These are phyloP conservation scores for Petaurus breviceps DNA, from an alignment of 2,113 vertebrate genomes.

Conservation along the genomic window DNA sequence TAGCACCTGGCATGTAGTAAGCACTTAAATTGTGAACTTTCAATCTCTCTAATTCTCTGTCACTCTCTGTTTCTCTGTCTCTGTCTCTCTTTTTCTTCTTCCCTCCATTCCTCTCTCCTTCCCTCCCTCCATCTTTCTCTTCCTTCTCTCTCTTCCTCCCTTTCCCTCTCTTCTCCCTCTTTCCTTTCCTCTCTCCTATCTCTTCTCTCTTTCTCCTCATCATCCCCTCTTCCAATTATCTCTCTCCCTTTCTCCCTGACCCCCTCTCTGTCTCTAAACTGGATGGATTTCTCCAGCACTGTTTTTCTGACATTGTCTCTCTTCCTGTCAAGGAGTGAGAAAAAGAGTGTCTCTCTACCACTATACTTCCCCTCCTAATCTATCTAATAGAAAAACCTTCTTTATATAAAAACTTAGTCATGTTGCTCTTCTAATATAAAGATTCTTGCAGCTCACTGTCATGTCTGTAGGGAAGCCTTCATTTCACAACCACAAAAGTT, in stretches of 20 bases:
- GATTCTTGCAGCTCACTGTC: neutral
- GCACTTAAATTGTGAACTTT: neutral
- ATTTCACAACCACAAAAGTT: neutral
- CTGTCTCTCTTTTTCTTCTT: neutral
- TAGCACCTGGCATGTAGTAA: neutral
- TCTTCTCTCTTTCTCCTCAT: neutral
- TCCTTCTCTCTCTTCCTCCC: neutral
- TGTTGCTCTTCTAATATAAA: neutral
- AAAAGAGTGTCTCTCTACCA: neutral
- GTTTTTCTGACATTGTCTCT: neutral
- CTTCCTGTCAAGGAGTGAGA: neutral
- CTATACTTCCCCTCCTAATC: neutral
- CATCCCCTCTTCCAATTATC: too few species aligned
- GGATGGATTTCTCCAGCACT: neutral
- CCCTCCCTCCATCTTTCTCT: too few species aligned
- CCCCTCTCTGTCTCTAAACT: neutral
- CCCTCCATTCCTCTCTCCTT: too few species aligned
- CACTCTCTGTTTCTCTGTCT: neutral
- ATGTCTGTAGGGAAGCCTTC: neutral
- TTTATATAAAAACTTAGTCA: neutral
- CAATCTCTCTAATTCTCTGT: neutral
- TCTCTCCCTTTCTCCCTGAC: neutral
- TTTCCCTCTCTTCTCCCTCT: too few species aligned
- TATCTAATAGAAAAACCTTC: neutral
- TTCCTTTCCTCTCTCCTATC: neutral